A percentile compares a stretch with the other conserved stretches of the same genome.
Evolutionary conservation across 2,797 vertebrate species (phyloP).

Genomic region (Dendrocincla tyrannina): DNA sequence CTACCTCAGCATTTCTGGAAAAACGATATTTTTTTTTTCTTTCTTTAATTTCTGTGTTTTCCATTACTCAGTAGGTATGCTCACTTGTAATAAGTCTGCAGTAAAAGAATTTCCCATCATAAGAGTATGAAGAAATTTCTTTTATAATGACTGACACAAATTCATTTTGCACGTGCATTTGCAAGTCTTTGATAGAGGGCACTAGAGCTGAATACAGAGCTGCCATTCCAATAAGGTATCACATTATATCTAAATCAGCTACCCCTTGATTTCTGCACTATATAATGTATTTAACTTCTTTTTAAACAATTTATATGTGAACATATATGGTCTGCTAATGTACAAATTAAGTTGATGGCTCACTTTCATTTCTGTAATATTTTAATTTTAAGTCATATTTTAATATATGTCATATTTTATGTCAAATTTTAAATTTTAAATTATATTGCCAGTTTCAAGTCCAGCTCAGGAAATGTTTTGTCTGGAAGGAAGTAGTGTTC

Average conservation of each 20-base stretch:
- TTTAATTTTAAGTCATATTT: neutral
- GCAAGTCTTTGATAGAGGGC: neutral
- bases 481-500: neutral
- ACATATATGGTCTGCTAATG: neutral
- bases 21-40: neutral
- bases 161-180: neutral
- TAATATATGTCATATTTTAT: neutral
- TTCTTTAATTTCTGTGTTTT: neutral
- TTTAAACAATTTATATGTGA: neutral
- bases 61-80: neutral
- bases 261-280: neutral
- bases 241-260: neutral
- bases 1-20: neutral
- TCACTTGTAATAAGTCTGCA: neutral
- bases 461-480: neutral
- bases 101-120: neutral
- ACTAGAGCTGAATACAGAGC: neutral
- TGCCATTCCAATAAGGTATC: neutral
- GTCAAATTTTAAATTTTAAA: neutral
- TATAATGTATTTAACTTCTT: neutral
- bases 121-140: neutral
- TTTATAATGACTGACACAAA: neutral
- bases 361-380: neutral
- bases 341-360: neutral
- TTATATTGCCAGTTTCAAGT: neutral